Conservation (phyloP, 2,888 invertebrate species). For the Mallateleia sp. region DNA sequence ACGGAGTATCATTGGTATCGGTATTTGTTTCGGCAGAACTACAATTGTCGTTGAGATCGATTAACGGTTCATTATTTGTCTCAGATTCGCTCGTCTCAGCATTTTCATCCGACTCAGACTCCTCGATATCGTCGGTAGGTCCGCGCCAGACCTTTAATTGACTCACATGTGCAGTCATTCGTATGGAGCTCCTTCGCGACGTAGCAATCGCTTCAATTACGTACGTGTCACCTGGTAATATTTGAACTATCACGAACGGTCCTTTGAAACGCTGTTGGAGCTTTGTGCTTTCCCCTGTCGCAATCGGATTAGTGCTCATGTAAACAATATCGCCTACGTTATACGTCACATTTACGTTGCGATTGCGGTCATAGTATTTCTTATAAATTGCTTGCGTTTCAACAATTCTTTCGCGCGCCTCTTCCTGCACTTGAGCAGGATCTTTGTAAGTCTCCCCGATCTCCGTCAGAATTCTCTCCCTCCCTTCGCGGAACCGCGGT, state of each 20-base stretch:
- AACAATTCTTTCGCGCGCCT: slow-evolving; percentile 6
- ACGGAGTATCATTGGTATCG: no score
- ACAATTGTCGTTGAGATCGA: no score
- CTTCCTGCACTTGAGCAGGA: not conserved
- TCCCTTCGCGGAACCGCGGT: slow-evolving; percentile 22
- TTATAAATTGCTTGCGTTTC: slow-evolving; percentile 7
- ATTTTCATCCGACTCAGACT: no score
- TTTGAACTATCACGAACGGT: slow-evolving; percentile 5
- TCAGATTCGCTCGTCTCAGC: no score
- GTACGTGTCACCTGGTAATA: slow-evolving; percentile 13
- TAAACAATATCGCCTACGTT: slow-evolving; percentile 16
- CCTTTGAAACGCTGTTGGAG: slow-evolving; percentile 7
- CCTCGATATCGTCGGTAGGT: no score
- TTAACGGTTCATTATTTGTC: no score
- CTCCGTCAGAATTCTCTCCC: not conserved
- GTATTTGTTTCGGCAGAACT: no score
- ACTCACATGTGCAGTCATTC: slow-evolving; percentile 19
- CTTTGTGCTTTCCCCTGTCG: slow-evolving; percentile 21
- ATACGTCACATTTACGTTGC: not conserved
- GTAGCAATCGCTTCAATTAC: not conserved
- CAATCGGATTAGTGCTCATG: not conserved
- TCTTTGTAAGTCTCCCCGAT: not conserved
- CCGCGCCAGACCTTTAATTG: slow-evolving; percentile 18
- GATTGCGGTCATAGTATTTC: not conserved
- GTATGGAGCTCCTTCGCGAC: not conserved